Conservation (phyloP, 2,113 vertebrate species). For the Benitochromis conjunctus region DNA sequence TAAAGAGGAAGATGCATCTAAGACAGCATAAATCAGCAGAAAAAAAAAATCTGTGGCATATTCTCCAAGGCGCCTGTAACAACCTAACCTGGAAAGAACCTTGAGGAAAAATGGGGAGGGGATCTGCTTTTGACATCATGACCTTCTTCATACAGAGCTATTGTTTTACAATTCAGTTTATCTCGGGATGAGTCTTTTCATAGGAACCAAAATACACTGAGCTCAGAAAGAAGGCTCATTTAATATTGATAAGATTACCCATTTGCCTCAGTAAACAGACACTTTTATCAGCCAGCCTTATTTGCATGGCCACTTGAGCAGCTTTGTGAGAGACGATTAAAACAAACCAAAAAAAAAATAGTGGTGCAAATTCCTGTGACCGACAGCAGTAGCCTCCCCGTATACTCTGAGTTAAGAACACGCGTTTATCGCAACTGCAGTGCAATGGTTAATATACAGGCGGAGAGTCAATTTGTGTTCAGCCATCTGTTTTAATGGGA, state of each 20-base stretch:
- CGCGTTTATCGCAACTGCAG: neutral
- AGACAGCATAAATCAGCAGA: neutral
- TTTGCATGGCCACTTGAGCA: slow-evolving; percentile 31
- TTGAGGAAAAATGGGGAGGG: neutral
- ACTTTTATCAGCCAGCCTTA: slow-evolving; percentile 32
- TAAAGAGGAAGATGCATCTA: neutral
- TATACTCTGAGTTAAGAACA: neutral
- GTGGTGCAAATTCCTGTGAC: neutral
- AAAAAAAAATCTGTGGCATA: neutral
- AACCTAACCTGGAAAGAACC: neutral
- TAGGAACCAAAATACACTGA: slow-evolving; percentile 4
- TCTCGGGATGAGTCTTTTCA: slow-evolving; percentile 1
- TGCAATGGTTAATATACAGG: neutral
- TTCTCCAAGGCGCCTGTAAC: neutral
- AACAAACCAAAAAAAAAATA: slow-evolving; percentile 7
- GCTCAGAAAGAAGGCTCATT: slow-evolving; percentile 20
- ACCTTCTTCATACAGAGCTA: neutral
- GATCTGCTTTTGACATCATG: neutral
- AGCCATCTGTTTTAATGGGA: slow-evolving; percentile 22
- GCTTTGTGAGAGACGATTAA: slow-evolving; percentile 17
- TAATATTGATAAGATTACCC: slow-evolving; percentile 41
- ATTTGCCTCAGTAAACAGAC: slow-evolving; percentile 44
- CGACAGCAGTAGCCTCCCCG: neutral
- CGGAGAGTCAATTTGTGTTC: slow-evolving; percentile 17
- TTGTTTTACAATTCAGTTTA: neutral